Evolutionary conservation across 2,888 invertebrate genomes (phyloP), one percentile per base, ranked within the genome.

Genomic region (Clostera curtula): DNA sequence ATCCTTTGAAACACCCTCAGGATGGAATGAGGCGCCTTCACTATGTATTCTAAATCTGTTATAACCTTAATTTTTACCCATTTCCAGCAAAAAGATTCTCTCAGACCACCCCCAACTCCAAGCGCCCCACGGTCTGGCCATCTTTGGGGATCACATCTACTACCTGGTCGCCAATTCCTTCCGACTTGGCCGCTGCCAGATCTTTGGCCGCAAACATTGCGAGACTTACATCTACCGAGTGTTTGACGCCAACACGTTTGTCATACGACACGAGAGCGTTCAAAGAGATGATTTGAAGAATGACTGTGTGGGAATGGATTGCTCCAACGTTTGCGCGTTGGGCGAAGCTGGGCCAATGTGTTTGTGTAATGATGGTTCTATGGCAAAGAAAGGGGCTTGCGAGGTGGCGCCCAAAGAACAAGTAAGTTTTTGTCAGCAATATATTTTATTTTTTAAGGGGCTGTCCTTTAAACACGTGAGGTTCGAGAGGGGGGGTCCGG

Each of bases 81-180:
- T 24, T 56, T 54, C 1, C 54, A 77, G 87, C 11, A 71, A 59
- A 39, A 64, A 68, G 1, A 54, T 88, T 17, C 47, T 86, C 17
- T 64, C 67, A 6, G 72, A 74, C 34, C 70, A 79, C 12, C 61
- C 71, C 0, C 63, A 85, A 1, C 60, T 87, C 0, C 60, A 72
- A 26, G 82, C 86, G 16, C 91, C 93, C 0, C 85, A 87, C 20
- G 88, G 89, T 0, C 62, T 95, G 11, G 87, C 87, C 3, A 76
- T 94, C 20, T 92, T 90, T 60, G 93, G 93, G 58, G 91, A 93
- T 61, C 82, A 89, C 39, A 72, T 95, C 1, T 96, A 91, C 66
- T 93, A 91, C 84, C 65, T 89, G 0, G 85, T 80, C 3, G 73
- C 79, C 1, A 84, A 85, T 24, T 66, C 85, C 1, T 86, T 85